A percentile compares a stretch with the other conserved stretches of the same genome.
phyloP scores from a whole-genome alignment of 2,113 vertebrate genomes.

The Caranx ignobilis region DNA sequence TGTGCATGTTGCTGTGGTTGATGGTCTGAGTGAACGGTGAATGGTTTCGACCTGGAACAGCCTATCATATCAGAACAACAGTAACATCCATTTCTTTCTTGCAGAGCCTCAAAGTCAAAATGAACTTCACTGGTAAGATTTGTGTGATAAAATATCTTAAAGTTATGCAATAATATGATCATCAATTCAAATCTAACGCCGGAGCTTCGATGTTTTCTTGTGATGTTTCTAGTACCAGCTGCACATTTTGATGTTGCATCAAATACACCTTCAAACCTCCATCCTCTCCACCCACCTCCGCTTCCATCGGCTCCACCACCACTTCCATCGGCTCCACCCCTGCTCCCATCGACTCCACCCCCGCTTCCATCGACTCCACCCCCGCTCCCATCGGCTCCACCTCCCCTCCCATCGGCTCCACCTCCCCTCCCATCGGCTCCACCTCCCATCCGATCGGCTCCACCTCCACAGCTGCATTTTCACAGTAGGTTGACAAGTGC shows the following conservation, averaged over 20 bases:
- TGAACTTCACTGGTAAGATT: constrained; percentile 74
- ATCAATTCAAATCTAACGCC: no score
- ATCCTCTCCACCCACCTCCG: background rate
- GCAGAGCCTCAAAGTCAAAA: constrained; percentile 77
- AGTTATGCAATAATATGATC: background rate
- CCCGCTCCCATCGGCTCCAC: no score
- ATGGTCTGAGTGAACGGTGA: no score
- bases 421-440: no score
- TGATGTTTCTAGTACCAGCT: background rate
- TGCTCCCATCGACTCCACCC: no score
- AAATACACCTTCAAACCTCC: background rate
- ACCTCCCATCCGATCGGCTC: no score
- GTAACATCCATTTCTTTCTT: constrained; percentile 27
- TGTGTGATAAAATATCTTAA: no score
- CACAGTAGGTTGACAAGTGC: constrained; percentile 34
- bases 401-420: no score
- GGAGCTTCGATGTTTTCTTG: background rate
- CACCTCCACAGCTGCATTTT: background rate
- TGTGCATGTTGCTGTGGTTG: no score
- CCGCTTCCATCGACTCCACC: no score
- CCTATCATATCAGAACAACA: background rate
- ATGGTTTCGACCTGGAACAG: background rate
- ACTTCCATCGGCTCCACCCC: no score
- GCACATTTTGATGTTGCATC: constrained; percentile 3
- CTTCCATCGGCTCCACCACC: no score